These are phyloP conservation scores for Drosophila formosana DNA, from an alignment of 2,888 invertebrate species.

Conservation along the genomic window DNA sequence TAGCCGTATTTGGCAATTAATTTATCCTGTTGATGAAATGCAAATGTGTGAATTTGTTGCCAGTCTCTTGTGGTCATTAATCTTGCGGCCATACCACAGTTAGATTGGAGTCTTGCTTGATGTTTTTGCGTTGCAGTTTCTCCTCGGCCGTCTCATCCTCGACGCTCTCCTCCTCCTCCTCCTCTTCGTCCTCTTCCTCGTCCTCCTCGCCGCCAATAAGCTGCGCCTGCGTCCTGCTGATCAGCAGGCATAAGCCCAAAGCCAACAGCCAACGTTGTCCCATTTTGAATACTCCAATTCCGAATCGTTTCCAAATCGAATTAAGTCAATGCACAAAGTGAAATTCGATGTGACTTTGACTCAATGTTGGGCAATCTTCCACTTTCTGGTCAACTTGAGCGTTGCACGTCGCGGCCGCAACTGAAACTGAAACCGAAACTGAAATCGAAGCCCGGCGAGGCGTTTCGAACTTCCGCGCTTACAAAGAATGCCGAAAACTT, in stretches of 20 bases:
- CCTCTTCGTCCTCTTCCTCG: slow-evolving; percentile 82
- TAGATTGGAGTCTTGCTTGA: slow-evolving; percentile 81
- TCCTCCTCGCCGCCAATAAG: slow-evolving; percentile 81
- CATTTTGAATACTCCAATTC: slow-evolving; percentile 40
- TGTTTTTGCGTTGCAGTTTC: slow-evolving; percentile 79
- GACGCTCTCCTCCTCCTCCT: slow-evolving; percentile 82
- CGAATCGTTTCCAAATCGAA: slow-evolving; percentile 1
- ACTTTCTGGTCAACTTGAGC: slow-evolving; percentile 51
- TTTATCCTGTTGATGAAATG: slow-evolving; percentile 82
- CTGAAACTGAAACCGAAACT: slow-evolving; percentile 62
- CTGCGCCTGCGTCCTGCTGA: slow-evolving; percentile 61
- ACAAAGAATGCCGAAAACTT: slow-evolving; percentile 78
- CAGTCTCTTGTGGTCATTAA: slow-evolving; percentile 43
- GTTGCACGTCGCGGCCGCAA: slow-evolving; percentile 62
- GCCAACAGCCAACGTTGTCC: slow-evolving; percentile 51
- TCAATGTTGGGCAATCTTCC: slow-evolving; percentile 16
- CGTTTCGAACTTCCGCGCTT: slow-evolving; percentile 59
- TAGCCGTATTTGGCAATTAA: slow-evolving; percentile 88
- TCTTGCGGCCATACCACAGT: slow-evolving; percentile 77
- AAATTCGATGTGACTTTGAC: slow-evolving; percentile 44
- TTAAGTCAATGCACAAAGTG: slow-evolving; percentile 50
- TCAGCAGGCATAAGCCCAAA: slow-evolving; percentile 58
- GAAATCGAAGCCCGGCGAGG: slow-evolving; percentile 43
- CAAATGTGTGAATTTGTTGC: slow-evolving; percentile 41
- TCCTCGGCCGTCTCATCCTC: slow-evolving; percentile 83